Evolutionary conservation across 2,797 vertebrate genomes (phyloP), one percentile per base, ranked within the genome.

Genomic region (Cossypha dichroa): DNA sequence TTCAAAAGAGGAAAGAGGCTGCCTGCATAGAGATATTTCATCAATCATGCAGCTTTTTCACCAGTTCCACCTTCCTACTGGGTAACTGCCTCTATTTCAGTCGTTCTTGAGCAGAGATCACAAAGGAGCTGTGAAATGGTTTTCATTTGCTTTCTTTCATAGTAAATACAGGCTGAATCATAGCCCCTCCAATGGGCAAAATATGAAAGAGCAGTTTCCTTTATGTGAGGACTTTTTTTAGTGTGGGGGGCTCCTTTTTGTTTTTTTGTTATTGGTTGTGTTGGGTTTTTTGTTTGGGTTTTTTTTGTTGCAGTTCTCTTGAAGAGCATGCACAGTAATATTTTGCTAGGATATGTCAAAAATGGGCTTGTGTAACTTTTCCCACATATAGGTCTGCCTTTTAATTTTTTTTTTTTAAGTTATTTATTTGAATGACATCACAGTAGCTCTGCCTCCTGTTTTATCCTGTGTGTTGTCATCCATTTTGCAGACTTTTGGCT

Each of bases 211-310:
- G 10, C 14, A 28, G 7, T 54, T 72, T 72, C 29, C 19, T 60
- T 34, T 49, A 5, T 48, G 7, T 60, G 85, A 19, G 46, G 18
- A 14, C 19, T 13, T 58, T 60, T 81, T 91, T 64, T 64, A 14
- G 31, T 28, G 15, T 12, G 15, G 31, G 67, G 5, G 46, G 15
- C 8, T 45, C 8, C 59, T 40, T 20, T 36, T 22, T 26, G 4
- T 8, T 21, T 29, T 31, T 68, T 51, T 68, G 4, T 19, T 26
- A 13, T 29, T 33, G 13, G 9, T 69, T 54, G 4, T n/a, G 14
- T 36, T 49, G 18, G 13, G 3, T 1, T 1, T 4, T 40, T 33
- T 49, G 15, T 49, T 36, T 49, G 21, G 10, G 3, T 1, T 1
- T 4, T 4, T 14, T 28, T 43, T 33, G 16, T 62, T 81, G 40